Base-by-base conservation (phyloP, 2,797 vertebrate species). In the Argyrosomus regius region DNA sequence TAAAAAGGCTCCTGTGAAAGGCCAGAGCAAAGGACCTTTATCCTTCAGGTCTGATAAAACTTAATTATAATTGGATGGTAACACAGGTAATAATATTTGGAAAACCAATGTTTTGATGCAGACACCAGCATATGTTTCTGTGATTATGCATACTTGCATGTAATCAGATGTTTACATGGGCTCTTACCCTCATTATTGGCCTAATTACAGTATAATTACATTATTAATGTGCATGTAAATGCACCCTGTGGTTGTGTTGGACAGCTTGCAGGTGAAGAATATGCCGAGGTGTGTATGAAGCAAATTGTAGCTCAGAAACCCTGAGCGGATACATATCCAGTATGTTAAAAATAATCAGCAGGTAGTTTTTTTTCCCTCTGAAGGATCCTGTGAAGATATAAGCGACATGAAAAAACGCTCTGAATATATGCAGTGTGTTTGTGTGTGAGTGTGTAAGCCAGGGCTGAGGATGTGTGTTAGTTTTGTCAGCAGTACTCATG, bases 141-240 rank as follows among this genome's bases (percentile, higher is more conserved):
- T 1, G 52, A 67, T 67, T 56, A 67, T 48, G n/a, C 59, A 54
- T 3, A 39, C 59, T 63, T 53, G 61, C 54, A 70, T 59, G 31
- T 81, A 59, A 80, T 83, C 78, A 84, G 54, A 77, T 74, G 60
- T 83, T 80, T 87, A 77, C 78, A 80, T 71, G 62, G 54, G 20
- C 69, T 77, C 43, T 64, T 65, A 62, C 46, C 67, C 58, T 74
- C 78, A 75, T 81, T 82, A 82, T 39, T 75, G 77, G 28, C 17
- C 77, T 84, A 63, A 84, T 84, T 61, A 75, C 39, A 41, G 28
- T 35, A 14, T 77, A 82, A 78, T 83, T 66, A 65, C 54, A 54
- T 66, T 75, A 70, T 82, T 82, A 74, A 57, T 52, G 62, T 11
- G 63, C 39, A 68, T 73, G 70, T 54, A 66, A 59, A 75, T 68